Evolutionary conservation across 2,888 invertebrate species (phyloP), one percentile per base, ranked within the genome.

Genomic region (Mamestra brassicae): DNA sequence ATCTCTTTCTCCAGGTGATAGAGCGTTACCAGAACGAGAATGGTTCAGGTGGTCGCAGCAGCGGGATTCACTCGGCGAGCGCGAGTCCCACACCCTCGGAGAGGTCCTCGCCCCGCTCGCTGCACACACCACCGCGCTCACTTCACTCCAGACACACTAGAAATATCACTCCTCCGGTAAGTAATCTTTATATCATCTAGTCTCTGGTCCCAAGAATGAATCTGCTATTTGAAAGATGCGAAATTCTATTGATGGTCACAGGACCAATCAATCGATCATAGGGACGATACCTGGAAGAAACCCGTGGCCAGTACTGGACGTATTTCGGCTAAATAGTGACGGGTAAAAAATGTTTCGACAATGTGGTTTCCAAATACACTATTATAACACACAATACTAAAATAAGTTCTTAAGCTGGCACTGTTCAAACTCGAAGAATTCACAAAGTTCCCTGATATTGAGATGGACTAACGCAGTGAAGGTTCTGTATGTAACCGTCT

Each of bases 21-120:
- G 97, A 97, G 89, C 97, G 97, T 82, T 97, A 97, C 89, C 97
- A 97, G 94, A 97, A 97, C 70, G 97, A 97, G 89, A 94, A 94
- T 80, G 96, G 96, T 34, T 97, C 97, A 11, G 97, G 97, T 2
- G 97, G 97, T 5, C 97, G 97, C 88, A 97, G 97, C 93, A 97
- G 97, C 90, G 96, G 97, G 17, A 96, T 97, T 85, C 96, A 96
- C 90, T 97, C 97, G 0, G 97, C 96, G 74, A 96, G 96, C 84
- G 96, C 96, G 73, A 96, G 96, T 81, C 97, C 97, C 54, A 96
- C 96, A 2, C 96, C 94, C 0, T 96, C 96, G 0, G 95, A 95
- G 86, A 90, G 95, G 0, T 96, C 96, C 10, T 95, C 96, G 0
- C 96, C 96, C 0, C 89, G 95, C n/a, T 95, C 95, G 8, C 91